phyloP scores from a whole-genome alignment of 2,888 invertebrate genomes.

The Drosophila nr. fundita region DNA sequence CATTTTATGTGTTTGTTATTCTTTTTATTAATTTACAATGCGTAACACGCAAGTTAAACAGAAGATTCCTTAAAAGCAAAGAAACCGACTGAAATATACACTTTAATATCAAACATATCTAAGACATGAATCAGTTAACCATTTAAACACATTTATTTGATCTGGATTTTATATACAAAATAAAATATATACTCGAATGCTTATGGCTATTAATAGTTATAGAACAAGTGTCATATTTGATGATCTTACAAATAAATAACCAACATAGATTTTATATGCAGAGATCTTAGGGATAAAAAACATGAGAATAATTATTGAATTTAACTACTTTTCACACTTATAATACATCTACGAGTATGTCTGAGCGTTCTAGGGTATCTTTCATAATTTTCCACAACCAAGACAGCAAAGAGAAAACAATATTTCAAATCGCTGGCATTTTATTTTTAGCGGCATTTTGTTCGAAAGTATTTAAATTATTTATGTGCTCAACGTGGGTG shows the following conservation, averaged over 20 bases:
- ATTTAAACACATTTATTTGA: not conserved
- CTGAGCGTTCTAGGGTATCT: slow-evolving; percentile 18
- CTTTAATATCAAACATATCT: not conserved
- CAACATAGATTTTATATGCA: not conserved
- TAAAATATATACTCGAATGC: not conserved
- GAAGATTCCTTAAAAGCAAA: not conserved
- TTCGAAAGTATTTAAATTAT: slow-evolving; percentile 74
- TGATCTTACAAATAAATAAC: not conserved
- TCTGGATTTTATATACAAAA: not conserved
- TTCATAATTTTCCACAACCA: slow-evolving; percentile 40
- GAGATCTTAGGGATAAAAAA: not conserved
- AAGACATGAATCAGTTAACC: not conserved
- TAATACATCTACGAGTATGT: not conserved
- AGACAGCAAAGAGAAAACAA: slow-evolving; percentile 3
- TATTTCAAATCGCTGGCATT: slow-evolving; percentile 41
- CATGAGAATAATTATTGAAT: not conserved
- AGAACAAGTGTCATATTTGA: not conserved
- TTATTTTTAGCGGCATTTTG: slow-evolving; percentile 63
- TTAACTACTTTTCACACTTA: not conserved
- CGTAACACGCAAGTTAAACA: slow-evolving; percentile 1
- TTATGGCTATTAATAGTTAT: not conserved
- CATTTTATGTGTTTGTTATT: slow-evolving; percentile 16
- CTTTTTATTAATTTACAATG: slow-evolving; percentile 25
- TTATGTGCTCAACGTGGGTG: slow-evolving; percentile 75
- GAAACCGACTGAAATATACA: slow-evolving; percentile 19